phyloP scores from a whole-genome alignment of 2,113 vertebrate genomes.

The Aphyosemion australe region DNA sequence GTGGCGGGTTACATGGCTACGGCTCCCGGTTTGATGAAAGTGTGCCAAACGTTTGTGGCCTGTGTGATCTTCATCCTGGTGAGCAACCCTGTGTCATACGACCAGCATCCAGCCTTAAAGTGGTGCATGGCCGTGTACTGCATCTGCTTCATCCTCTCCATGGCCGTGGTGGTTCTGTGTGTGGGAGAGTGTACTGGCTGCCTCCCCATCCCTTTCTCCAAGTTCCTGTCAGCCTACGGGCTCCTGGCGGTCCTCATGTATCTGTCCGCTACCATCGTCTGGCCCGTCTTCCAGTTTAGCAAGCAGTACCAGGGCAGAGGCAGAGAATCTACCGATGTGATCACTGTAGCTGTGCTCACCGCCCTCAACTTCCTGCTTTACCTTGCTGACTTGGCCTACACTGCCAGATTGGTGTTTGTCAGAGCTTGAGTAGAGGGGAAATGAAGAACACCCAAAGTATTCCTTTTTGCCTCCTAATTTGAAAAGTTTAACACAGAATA shows the following conservation, averaged over 20 bases:
- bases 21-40: conserved; percentile 84
- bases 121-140: conserved; percentile 88
- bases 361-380: conserved; percentile 87
- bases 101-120: conserved; percentile 56
- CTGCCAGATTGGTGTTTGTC: conserved; percentile 81
- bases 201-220: conserved; percentile 84
- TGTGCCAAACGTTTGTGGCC: conserved; percentile 86
- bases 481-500: too few relatives aligned
- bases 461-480: too few relatives aligned
- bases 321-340: accelerated
- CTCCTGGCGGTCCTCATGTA: conserved; percentile 82
- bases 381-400: conserved; percentile 82
- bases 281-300: conserved; percentile 86
- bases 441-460: neutral
- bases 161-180: conserved; percentile 82
- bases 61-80: conserved; percentile 86
- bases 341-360: conserved; percentile 78
- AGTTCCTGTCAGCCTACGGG: conserved; percentile 81
- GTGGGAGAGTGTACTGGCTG: conserved; percentile 84
- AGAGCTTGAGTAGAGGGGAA: conserved; percentile 49
- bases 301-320: accelerated
- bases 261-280: conserved; percentile 79
- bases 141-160: conserved; percentile 88
- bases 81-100: conserved; percentile 59
- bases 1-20: conserved; percentile 88